A percentile compares a stretch with the other conserved stretches of the same genome.
Conservation (phyloP, 1,140 invertebrate genomes). For the Philopotamus ludificatus region DNA sequence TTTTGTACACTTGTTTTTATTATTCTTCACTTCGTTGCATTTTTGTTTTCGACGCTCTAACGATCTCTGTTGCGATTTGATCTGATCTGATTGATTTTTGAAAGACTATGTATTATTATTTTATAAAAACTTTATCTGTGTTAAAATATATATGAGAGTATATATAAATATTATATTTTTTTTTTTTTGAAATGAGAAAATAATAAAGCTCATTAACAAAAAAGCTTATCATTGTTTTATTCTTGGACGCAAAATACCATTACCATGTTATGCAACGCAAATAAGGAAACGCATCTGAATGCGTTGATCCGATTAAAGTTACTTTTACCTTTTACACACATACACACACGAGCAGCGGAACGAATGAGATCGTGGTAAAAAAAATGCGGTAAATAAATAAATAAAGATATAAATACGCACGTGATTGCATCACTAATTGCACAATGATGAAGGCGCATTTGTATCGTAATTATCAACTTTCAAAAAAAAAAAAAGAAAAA, state of each 20-base stretch:
- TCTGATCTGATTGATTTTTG: no score
- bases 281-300: no score
- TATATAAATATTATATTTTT: slow-evolving; percentile 22
- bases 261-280: neutral
- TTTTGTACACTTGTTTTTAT: slow-evolving; percentile 12
- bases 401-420: no score
- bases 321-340: neutral
- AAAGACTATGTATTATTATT: slow-evolving; percentile 5
- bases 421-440: neutral
- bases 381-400: no score
- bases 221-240: neutral
- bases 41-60: slow-evolving; percentile 7
- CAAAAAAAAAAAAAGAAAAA: no score
- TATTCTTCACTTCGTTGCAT: neutral
- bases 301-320: no score
- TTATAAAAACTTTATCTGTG: slow-evolving; percentile 13
- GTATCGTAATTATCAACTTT: neutral
- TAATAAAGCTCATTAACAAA: neutral
- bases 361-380: neutral
- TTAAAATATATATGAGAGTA: no score
- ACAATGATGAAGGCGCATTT: neutral
- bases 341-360: neutral
- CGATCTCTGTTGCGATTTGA: neutral
- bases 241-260: neutral
- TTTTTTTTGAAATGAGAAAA: slow-evolving; percentile 14